Conservation (phyloP, 2,888 invertebrate genomes). For the Tyria jacobaeae region DNA sequence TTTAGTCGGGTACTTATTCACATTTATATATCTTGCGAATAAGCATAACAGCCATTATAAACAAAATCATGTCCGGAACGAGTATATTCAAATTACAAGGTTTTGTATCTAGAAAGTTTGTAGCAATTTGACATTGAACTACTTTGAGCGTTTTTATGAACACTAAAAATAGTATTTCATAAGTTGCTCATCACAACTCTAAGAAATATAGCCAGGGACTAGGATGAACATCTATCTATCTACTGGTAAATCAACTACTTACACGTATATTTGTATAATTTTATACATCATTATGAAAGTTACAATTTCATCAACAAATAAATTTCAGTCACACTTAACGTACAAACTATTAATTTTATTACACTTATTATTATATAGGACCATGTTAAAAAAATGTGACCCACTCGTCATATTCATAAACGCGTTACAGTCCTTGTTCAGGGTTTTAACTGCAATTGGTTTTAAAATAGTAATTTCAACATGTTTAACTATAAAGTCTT, state of each 20-base stretch:
- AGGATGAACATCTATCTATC: conserved; percentile 41
- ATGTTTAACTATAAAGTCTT: conserved; percentile 7
- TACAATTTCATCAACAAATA: conserved; percentile 38
- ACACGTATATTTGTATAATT: conserved; percentile 24
- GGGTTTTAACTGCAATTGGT: neutral
- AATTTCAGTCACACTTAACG: conserved; percentile 46
- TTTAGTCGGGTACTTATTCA: conserved; percentile 1
- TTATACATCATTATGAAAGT: conserved; percentile 33
- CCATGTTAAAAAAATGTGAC: neutral
- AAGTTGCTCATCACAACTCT: conserved; percentile 20
- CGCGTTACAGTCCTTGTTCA: neutral
- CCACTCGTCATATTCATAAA: neutral
- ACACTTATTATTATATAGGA: too few relatives aligned
- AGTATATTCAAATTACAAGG: neutral
- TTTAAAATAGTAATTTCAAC: conserved; percentile 9
- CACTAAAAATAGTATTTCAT: conserved; percentile 14
- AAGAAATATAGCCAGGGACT: conserved; percentile 43
- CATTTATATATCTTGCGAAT: neutral
- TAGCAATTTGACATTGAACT: conserved; percentile 17
- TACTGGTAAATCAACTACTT: conserved; percentile 19
- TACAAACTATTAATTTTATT: conserved; percentile 20
- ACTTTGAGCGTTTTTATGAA: conserved; percentile 24
- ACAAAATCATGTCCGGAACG: conserved; percentile 7
- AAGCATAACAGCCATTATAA: conserved; percentile 1
- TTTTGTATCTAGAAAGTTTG: neutral